Evolutionary conservation across 2,113 vertebrate genomes (phyloP).

Genomic region (Toxostoma redivivum): DNA sequence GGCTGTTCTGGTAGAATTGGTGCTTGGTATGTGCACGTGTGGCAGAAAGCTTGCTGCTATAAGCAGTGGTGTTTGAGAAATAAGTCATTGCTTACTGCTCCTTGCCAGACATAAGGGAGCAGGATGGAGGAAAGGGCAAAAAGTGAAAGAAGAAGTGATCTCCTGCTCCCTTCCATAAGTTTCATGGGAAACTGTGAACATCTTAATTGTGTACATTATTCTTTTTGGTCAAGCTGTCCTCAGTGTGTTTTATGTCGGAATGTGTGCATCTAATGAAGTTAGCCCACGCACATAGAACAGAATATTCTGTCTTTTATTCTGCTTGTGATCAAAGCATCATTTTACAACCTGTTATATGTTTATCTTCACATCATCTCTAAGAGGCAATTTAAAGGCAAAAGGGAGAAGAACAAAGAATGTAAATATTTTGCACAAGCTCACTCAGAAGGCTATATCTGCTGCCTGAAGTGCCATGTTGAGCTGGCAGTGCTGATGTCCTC

Average conservation of each 20-base stretch:
- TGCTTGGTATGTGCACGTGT: neutral
- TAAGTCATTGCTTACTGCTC: neutral
- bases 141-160: neutral
- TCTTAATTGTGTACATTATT: neutral
- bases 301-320: neutral
- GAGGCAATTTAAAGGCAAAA: constrained; percentile 3
- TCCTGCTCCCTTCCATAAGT: neutral
- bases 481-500: neutral
- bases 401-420: neutral
- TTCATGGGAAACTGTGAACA: neutral
- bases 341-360: neutral
- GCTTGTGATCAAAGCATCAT: neutral
- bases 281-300: neutral
- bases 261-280: neutral
- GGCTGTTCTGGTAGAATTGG: neutral
- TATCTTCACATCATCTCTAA: neutral
- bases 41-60: neutral
- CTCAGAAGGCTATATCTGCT: neutral
- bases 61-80: neutral
- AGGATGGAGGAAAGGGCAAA: neutral
- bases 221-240: neutral
- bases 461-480: neutral
- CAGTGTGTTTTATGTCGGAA: neutral
- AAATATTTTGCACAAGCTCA: neutral
- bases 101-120: neutral